These are phyloP conservation scores for Bicyclus anynana DNA, from an alignment of 1,140 invertebrate genomes.

Conservation along the genomic window DNA sequence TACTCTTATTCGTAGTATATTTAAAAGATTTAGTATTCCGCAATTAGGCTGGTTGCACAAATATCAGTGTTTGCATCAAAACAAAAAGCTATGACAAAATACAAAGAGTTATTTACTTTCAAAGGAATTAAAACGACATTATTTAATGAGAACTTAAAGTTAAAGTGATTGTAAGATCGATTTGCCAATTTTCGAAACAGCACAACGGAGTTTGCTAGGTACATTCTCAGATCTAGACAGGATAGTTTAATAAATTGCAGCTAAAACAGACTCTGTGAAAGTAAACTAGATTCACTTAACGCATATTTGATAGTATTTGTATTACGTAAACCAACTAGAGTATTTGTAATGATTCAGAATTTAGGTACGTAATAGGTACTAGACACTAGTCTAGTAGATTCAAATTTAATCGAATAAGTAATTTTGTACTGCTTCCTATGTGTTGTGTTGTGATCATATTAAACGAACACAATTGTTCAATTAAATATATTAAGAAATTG, in stretches of 20 bases:
- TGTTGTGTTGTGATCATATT: too few relatives aligned
- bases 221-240: constrained; percentile 1
- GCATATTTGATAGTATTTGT: constrained; percentile 24
- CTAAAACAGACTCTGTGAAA: constrained; percentile 21
- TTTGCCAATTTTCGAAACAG: neutral
- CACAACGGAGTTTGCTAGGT: neutral
- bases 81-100: too few relatives aligned
- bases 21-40: too few relatives aligned
- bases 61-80: too few relatives aligned
- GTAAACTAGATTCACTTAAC: constrained; percentile 19
- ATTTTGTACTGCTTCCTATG: neutral
- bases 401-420: neutral
- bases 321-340: constrained; percentile 18
- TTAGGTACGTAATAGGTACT: neutral
- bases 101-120: too few relatives aligned
- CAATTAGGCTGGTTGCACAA: too few relatives aligned
- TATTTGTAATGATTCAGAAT: constrained; percentile 9
- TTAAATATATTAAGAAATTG: too few relatives aligned
- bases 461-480: too few relatives aligned
- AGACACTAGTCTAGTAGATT: neutral
- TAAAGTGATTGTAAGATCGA: neutral
- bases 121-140: neutral
- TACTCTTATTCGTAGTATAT: too few relatives aligned
- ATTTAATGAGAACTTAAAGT: neutral
- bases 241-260: constrained; percentile 12